phyloP scores from a whole-genome alignment of 2,797 vertebrate species.

The Numenius phaeopus region DNA sequence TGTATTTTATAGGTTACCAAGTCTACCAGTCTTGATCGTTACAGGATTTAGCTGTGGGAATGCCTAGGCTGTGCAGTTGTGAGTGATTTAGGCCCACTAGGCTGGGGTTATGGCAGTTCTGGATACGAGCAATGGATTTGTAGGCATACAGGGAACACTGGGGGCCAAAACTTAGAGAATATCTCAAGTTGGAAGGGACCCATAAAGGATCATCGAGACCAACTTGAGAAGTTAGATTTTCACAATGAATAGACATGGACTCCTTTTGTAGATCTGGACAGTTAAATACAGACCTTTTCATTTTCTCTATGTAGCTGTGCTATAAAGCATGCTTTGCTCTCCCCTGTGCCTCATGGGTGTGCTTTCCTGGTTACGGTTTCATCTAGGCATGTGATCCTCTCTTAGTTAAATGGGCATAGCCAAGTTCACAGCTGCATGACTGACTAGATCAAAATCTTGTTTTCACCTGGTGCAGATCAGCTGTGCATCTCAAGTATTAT shows the following conservation, averaged over 20 bases:
- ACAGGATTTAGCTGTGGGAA: background rate
- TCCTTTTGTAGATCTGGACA: background rate
- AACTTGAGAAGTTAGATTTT: background rate
- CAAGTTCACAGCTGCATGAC: background rate
- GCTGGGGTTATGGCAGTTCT: background rate
- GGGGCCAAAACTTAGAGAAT: background rate
- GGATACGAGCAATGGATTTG: background rate
- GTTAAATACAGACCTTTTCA: background rate
- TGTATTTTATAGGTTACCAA: background rate
- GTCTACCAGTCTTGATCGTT: background rate
- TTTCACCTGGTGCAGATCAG: background rate
- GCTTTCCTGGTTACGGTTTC: background rate
- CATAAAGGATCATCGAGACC: background rate
- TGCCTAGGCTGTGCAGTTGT: background rate
- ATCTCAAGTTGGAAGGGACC: background rate
- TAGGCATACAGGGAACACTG: background rate
- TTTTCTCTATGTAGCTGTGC: background rate
- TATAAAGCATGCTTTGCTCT: background rate
- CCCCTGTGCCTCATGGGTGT: accelerated
- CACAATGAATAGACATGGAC: background rate
- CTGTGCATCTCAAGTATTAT: background rate
- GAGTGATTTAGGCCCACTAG: background rate
- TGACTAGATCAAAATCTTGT: background rate
- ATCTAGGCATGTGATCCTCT: background rate
- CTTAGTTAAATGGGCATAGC: background rate